phyloP scores from a whole-genome alignment of 2,888 invertebrate genomes.

The Ernsta delagoae region DNA sequence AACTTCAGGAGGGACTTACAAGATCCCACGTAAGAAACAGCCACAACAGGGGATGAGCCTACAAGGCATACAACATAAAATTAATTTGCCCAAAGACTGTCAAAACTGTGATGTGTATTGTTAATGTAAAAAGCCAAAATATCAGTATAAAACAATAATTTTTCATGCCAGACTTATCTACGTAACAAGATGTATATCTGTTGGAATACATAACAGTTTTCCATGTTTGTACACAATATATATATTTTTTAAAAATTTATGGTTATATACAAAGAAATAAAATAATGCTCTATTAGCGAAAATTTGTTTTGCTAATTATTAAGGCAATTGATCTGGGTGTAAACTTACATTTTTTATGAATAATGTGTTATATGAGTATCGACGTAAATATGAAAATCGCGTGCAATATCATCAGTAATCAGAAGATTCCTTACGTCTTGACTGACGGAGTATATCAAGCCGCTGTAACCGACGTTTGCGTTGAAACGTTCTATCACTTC shows the following conservation, averaged over 20 bases:
- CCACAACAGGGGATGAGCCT: conserved; percentile 82
- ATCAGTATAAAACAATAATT: neutral
- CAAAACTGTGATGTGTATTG: conserved; percentile 37
- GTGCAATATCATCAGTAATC: conserved; percentile 16
- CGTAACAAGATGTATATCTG: neutral
- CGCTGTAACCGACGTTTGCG: conserved; percentile 98
- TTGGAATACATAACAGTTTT: no score
- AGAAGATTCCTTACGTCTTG: conserved; percentile 91
- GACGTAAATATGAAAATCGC: conserved; percentile 12
- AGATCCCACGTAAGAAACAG: conserved; percentile 84
- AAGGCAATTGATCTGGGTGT: neutral
- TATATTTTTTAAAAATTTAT: no score
- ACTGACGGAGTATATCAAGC: conserved; percentile 97
- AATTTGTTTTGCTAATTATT: neutral
- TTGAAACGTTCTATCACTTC: conserved; percentile 98
- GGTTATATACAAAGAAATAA: no score
- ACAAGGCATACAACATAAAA: conserved; percentile 74
- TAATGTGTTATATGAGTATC: neutral
- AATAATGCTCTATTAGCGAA: no score
- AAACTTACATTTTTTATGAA: neutral
- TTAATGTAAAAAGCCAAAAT: conserved; percentile 9
- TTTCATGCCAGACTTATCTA: neutral
- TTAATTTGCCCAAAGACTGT: conserved; percentile 59
- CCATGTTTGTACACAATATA: no score
- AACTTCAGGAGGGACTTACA: conserved; percentile 72